Evolutionary conservation across 30 jellyfish, hydroid and myxozoan species (phyloP).

Genomic region (Aurelia aurita): DNA sequence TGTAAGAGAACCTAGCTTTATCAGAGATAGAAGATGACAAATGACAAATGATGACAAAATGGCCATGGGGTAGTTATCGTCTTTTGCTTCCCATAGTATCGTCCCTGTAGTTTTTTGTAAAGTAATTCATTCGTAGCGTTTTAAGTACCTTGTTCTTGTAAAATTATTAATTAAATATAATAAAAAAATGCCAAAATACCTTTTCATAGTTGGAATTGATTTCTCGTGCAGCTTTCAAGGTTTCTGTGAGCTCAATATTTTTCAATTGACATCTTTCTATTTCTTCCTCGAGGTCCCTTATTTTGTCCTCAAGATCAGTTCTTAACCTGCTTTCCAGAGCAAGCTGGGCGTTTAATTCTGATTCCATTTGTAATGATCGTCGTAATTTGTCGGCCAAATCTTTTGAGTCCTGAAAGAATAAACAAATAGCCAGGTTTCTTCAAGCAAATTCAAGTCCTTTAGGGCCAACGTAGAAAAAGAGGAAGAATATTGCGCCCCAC

Average conservation of each 20-base stretch:
- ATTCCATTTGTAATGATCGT: neutral
- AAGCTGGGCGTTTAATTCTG: neutral
- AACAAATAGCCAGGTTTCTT: neutral
- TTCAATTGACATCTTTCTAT: neutral
- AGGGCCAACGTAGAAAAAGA: too few relatives aligned
- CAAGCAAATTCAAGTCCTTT: neutral
- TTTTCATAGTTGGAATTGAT: constrained; percentile 19
- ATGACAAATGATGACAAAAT: too few relatives aligned
- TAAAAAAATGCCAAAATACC: constrained; percentile 1
- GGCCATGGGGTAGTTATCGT: too few relatives aligned
- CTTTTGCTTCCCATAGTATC: too few relatives aligned
- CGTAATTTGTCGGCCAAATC: neutral
- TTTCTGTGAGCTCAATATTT: constrained; percentile 24
- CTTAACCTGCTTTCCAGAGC: neutral
- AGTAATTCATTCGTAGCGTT: too few relatives aligned
- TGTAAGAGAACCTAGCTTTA: too few relatives aligned
- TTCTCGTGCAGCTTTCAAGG: constrained; percentile 13
- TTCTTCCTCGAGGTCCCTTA: neutral
- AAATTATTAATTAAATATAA: too few relatives aligned
- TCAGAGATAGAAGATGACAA: too few relatives aligned
- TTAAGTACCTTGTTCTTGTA: too few relatives aligned
- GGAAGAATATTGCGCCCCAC: too few relatives aligned
- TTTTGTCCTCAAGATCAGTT: neutral
- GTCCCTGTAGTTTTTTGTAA: too few relatives aligned
- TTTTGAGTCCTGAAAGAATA: neutral